A percentile compares a stretch with the other conserved stretches of the same genome.
These are phyloP conservation scores for Eolophus roseicapilla DNA, from an alignment of 2,113 vertebrate species.

Conservation along the genomic window DNA sequence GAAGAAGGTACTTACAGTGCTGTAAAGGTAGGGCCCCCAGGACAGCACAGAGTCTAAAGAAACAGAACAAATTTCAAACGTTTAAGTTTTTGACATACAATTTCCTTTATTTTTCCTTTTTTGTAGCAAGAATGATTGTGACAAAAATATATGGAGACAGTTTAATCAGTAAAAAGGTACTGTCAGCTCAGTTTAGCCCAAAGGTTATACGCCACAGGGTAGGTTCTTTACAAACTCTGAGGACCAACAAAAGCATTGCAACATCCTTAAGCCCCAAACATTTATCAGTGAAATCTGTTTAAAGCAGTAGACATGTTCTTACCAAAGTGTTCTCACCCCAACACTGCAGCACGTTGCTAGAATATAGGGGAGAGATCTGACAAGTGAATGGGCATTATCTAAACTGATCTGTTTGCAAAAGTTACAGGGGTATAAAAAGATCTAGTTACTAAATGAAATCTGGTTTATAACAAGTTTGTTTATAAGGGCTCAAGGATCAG, in stretches of 20 bases:
- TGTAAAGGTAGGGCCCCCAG: slow-evolving; percentile 96
- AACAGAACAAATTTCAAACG: background rate
- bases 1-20: slow-evolving; percentile 82
- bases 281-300: background rate
- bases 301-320: background rate
- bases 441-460: background rate
- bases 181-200: background rate
- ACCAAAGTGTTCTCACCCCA: background rate
- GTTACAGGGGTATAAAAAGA: background rate
- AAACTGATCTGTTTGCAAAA: background rate
- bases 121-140: background rate
- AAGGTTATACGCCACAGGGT: background rate
- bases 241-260: background rate
- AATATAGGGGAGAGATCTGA: background rate
- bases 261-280: background rate
- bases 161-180: background rate
- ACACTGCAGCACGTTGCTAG: background rate
- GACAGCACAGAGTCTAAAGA: slow-evolving; percentile 91
- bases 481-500: background rate
- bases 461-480: background rate
- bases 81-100: background rate
- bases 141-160: background rate
- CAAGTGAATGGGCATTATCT: background rate
- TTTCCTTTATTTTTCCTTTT: background rate
- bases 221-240: background rate